A percentile compares a stretch with the other conserved stretches of the same genome.
Conservation (phyloP, 2,888 invertebrate species). For the Nysson spinosus region DNA sequence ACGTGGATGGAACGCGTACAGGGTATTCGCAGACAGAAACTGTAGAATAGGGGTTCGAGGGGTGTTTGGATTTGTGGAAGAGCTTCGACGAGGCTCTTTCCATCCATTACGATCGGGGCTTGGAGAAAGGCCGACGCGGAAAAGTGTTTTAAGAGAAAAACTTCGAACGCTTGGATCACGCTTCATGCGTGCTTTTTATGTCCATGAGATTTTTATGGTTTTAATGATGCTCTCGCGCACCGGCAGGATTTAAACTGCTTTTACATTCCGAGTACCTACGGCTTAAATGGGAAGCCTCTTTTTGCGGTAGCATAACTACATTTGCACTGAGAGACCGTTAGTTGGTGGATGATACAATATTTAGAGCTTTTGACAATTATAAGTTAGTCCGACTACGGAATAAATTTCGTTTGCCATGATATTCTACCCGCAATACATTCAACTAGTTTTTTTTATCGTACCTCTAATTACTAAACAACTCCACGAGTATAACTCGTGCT, state of each 20-base stretch:
- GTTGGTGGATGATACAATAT: constrained; percentile 15
- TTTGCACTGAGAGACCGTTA: neutral
- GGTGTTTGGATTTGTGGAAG: constrained; percentile 50
- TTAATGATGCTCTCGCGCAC: constrained; percentile 42
- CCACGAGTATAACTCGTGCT: too few species aligned
- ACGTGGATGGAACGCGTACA: constrained; percentile 47
- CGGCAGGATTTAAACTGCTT: constrained; percentile 47
- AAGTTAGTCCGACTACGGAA: neutral
- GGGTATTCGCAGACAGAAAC: constrained; percentile 13
- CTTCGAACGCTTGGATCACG: constrained; percentile 41
- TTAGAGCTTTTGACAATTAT: constrained; percentile 22
- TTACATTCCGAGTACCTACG: constrained; percentile 32
- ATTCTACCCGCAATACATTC: neutral
- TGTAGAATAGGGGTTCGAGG: constrained; percentile 17
- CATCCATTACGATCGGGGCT: constrained; percentile 55
- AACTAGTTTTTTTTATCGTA: neutral
- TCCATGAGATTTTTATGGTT: constrained; percentile 45
- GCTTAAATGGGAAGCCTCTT: constrained; percentile 25
- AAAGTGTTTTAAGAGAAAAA: constrained; percentile 57
- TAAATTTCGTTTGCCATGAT: neutral
- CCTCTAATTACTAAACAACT: too few species aligned
- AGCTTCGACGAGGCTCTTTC: constrained; percentile 56
- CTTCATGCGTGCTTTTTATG: constrained; percentile 36
- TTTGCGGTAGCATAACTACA: constrained; percentile 18
- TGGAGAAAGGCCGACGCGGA: constrained; percentile 33